Percentiles rank a stretch among this genome's conserved stretches.
phyloP scores from a whole-genome alignment of 2,113 vertebrate species.

The Trochalopteron elliotii region DNA sequence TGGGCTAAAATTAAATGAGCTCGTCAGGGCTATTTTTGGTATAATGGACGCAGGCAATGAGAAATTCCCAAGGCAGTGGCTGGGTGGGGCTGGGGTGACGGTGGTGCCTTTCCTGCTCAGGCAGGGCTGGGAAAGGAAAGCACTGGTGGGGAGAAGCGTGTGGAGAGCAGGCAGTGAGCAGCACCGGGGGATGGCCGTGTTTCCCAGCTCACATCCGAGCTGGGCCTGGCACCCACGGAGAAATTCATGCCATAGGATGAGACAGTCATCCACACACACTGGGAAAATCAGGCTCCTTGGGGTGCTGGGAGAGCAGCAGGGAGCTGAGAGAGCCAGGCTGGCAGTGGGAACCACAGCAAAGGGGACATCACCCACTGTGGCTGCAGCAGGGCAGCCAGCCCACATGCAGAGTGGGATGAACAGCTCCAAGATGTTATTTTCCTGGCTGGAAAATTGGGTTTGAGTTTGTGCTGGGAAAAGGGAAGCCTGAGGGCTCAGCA shows the following conservation, averaged over 20 bases:
- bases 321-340: too few relatives aligned
- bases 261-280: too few relatives aligned
- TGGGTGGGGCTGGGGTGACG: accelerated
- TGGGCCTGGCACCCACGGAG: accelerated
- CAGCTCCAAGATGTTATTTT: accelerated
- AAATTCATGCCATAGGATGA: accelerated
- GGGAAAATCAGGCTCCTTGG: accelerated
- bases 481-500: accelerated
- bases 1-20: slow-evolving; percentile 32
- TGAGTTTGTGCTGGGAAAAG: background rate
- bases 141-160: accelerated
- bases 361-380: accelerated
- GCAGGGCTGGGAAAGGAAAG: background rate
- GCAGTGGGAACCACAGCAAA: too few relatives aligned
- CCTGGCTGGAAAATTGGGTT: background rate
- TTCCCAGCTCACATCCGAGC: background rate
- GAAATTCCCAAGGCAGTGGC: background rate
- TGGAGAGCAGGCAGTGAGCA: background rate
- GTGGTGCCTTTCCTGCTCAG: background rate
- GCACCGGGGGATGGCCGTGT: accelerated
- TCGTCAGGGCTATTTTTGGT: slow-evolving; percentile 2
- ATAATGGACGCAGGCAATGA: background rate
- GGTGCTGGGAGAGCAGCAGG: background rate
- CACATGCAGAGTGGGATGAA: accelerated
- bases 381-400: background rate